These are phyloP conservation scores for Melanophora roralis DNA, from an alignment of 2,888 invertebrate species.

Conservation along the genomic window DNA sequence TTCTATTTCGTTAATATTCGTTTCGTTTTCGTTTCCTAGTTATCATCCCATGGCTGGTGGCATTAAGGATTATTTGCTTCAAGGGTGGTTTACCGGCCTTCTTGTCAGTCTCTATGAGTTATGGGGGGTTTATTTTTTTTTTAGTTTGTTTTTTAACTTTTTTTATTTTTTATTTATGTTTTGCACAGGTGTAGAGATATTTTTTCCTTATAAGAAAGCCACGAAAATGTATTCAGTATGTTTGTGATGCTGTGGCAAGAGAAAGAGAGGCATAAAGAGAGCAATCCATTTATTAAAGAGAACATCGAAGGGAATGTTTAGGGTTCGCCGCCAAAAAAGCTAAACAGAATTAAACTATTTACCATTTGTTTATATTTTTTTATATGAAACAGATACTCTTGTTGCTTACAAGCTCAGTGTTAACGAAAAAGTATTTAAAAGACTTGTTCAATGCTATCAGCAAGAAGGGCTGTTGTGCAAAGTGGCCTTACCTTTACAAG, in stretches of 20 bases:
- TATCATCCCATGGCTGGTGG: conserved; percentile 40
- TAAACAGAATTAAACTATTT: not conserved
- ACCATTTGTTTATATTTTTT: too few relatives aligned
- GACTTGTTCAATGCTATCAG: too few relatives aligned
- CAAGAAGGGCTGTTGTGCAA: too few relatives aligned
- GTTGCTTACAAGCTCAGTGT: too few relatives aligned
- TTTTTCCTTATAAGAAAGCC: conserved; percentile 40
- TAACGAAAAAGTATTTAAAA: too few relatives aligned
- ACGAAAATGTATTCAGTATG: conserved; percentile 7
- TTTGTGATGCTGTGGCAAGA: conserved; percentile 46
- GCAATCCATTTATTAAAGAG: not conserved
- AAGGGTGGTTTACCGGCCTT: conserved; percentile 28
- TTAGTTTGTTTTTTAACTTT: not conserved
- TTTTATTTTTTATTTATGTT: not conserved
- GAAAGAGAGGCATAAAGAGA: not conserved
- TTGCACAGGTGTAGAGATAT: conserved; percentile 61
- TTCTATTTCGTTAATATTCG: conserved; percentile 36
- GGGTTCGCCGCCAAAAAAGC: conserved; percentile 3
- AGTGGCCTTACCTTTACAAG: too few relatives aligned
- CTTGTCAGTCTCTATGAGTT: not conserved
- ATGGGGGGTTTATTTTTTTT: not conserved
- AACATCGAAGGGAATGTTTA: not conserved
- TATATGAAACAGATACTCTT: too few relatives aligned
- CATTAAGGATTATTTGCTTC: conserved; percentile 12
- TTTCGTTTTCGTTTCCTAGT: conserved; percentile 53